Percentiles rank a stretch among this genome's conserved stretches.
Evolutionary conservation across 2,888 invertebrate genomes (phyloP).

Genomic region (Drosophila sordidapex): DNA sequence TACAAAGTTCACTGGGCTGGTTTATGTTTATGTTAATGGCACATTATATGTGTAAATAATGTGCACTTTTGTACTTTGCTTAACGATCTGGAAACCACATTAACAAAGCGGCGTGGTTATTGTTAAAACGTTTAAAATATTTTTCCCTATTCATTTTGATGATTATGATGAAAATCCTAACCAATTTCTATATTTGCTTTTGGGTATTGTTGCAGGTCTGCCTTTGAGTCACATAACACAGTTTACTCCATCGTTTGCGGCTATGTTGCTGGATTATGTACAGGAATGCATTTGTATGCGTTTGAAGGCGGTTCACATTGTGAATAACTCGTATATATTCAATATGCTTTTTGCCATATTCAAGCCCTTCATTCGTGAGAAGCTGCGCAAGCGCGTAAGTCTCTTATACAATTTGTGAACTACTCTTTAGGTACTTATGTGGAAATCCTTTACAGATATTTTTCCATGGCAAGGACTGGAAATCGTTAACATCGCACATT

Average conservation of each 20-base stretch:
- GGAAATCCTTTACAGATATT: conserved; percentile 85
- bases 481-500: conserved; percentile 87
- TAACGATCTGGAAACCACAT: conserved; percentile 11
- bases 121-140: neutral
- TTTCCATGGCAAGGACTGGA: conserved; percentile 90
- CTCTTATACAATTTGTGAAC: neutral
- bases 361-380: conserved; percentile 94
- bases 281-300: conserved; percentile 93
- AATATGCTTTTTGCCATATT: conserved; percentile 94
- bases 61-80: conserved; percentile 7
- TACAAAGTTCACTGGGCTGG: neutral
- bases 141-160: neutral
- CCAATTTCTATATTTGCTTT: neutral
- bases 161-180: neutral
- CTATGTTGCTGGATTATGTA: conserved; percentile 90
- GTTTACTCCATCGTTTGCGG: conserved; percentile 91
- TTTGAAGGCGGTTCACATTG: conserved; percentile 93
- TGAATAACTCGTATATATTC: conserved; percentile 95
- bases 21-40: conserved; percentile 9
- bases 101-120: neutral
- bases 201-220: conserved; percentile 84
- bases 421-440: neutral
- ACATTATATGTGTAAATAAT: conserved; percentile 5
- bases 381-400: conserved; percentile 90
- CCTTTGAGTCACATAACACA: conserved; percentile 90